Conservation (phyloP, 2,113 vertebrate species). For the Urocitellus parryii region DNA sequence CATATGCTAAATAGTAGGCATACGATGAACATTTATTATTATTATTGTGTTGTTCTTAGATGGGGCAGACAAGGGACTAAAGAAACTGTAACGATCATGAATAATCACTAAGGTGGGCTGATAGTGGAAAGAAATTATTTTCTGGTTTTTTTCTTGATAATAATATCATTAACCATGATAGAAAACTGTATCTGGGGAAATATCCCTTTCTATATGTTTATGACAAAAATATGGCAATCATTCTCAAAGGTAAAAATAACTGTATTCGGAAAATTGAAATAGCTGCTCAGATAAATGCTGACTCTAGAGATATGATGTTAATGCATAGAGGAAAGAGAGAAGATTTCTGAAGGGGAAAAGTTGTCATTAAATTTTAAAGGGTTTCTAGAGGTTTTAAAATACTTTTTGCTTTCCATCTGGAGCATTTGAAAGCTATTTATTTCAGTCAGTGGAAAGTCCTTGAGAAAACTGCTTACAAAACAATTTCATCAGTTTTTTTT, state of each 20-base stretch:
- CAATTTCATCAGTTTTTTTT: slow-evolving; percentile 32
- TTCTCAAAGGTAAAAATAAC: slow-evolving; percentile 49
- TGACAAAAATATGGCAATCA: slow-evolving; percentile 12
- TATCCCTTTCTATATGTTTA: neutral
- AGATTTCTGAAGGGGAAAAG: slow-evolving; percentile 40
- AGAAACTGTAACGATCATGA: neutral
- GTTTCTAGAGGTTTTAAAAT: slow-evolving; percentile 46
- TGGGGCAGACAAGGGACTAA: neutral
- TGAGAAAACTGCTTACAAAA: slow-evolving; percentile 60
- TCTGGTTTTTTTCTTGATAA: neutral
- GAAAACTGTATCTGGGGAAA: slow-evolving; percentile 2
- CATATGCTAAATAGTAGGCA: neutral
- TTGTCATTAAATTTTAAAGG: slow-evolving; percentile 34
- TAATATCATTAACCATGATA: slow-evolving; percentile 2
- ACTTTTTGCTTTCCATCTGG: slow-evolving; percentile 3
- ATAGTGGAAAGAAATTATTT: slow-evolving; percentile 3
- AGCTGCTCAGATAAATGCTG: slow-evolving; percentile 5
- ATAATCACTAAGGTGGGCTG: neutral
- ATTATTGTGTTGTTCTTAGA: neutral
- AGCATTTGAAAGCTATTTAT: slow-evolving; percentile 55
- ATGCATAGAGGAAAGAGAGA: neutral
- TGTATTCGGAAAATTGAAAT: slow-evolving; percentile 51
- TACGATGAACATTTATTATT: neutral
- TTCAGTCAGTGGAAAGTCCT: slow-evolving; percentile 50
- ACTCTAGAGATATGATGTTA: neutral